Conservation (phyloP, 2,888 invertebrate species). For the Pheosia tremula region DNA sequence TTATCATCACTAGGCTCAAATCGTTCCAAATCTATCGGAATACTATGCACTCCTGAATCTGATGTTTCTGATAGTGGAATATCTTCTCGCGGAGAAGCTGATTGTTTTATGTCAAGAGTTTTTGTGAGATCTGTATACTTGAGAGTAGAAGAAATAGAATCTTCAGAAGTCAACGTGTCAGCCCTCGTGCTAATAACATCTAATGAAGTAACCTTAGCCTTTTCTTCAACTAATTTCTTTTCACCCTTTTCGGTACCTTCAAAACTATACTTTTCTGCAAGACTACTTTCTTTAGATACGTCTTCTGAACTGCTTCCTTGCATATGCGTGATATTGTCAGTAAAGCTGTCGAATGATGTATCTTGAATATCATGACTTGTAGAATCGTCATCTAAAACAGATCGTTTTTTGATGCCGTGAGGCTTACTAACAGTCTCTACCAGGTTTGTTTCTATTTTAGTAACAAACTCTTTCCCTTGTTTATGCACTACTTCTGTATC, state of each 20-base stretch:
- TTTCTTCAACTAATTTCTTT: constrained; percentile 35
- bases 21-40: constrained; percentile 49
- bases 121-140: constrained; percentile 37
- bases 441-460: constrained; percentile 28
- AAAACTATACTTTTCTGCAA: constrained; percentile 76
- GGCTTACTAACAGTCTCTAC: constrained; percentile 30
- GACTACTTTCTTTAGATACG: constrained; percentile 70
- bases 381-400: constrained; percentile 27
- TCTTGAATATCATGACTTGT: constrained; percentile 41
- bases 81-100: constrained; percentile 52
- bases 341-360: constrained; percentile 51
- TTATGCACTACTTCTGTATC: constrained; percentile 49
- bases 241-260: constrained; percentile 70
- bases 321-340: constrained; percentile 50
- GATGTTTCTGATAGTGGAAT: constrained; percentile 54
- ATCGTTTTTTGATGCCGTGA: constrained; percentile 36
- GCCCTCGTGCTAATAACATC: constrained; percentile 38
- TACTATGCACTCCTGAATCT: constrained; percentile 63
- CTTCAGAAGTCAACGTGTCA: constrained; percentile 29
- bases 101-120: constrained; percentile 20
- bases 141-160: constrained; percentile 43
- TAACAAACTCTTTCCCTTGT: constrained; percentile 42
- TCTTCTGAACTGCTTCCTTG: constrained; percentile 74
- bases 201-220: constrained; percentile 41
- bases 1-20: constrained; percentile 25